These are phyloP conservation scores for Barbus barbus DNA, from an alignment of 2,113 vertebrate genomes.

Conservation along the genomic window DNA sequence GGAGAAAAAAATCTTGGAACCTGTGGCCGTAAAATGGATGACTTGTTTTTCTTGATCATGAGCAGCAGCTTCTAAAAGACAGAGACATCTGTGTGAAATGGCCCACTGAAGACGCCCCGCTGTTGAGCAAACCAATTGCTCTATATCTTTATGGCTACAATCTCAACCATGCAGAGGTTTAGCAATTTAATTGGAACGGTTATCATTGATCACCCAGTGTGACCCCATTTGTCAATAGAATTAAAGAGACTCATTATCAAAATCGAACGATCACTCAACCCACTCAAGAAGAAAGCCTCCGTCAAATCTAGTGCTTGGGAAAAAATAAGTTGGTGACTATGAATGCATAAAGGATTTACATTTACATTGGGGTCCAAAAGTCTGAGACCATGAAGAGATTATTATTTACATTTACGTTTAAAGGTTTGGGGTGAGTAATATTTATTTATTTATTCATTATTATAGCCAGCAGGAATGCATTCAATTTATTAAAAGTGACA, in stretches of 20 bases:
- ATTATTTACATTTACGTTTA: neutral
- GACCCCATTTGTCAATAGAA: conserved; percentile 45
- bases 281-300: neutral
- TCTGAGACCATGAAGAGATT: neutral
- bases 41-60: conserved; percentile 67
- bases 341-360: neutral
- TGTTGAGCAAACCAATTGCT: conserved; percentile 50
- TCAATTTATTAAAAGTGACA: neutral
- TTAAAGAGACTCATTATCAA: conserved; percentile 47
- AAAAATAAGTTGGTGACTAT: neutral
- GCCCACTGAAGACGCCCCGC: conserved; percentile 44
- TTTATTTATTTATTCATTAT: neutral
- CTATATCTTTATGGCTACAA: conserved; percentile 48
- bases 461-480: neutral
- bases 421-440: neutral
- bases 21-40: conserved; percentile 76
- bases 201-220: conserved; percentile 43
- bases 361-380: neutral
- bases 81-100: conserved; percentile 48
- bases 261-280: conserved; percentile 25
- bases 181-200: conserved; percentile 35
- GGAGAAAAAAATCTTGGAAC: conserved; percentile 68
- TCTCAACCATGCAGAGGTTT: conserved; percentile 42
- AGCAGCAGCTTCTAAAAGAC: conserved; percentile 55
- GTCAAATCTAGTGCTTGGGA: neutral